Evolutionary conservation across 37 sponge, comb jelly and placozoan genomes (phyloP).

Genomic region (Lycopodina hypogea): DNA sequence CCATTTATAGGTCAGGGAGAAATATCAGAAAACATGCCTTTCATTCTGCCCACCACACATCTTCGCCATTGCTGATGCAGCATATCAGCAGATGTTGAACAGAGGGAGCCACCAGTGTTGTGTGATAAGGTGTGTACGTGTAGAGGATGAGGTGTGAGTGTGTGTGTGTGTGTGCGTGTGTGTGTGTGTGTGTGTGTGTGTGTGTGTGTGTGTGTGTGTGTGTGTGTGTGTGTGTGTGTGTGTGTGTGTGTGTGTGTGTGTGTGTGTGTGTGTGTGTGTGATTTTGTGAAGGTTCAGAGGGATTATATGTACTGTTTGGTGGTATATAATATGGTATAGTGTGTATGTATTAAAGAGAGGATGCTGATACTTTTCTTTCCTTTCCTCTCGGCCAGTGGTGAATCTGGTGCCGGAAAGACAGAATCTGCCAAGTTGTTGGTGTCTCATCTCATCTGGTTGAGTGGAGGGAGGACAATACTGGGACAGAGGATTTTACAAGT

Average conservation of each 20-base stretch:
- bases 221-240: too few relatives aligned
- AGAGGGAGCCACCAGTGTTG: constrained; percentile 63
- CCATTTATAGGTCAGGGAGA: background rate
- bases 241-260: too few relatives aligned
- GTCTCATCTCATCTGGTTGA: constrained; percentile 59
- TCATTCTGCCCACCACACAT: constrained; percentile 64
- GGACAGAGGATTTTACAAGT: constrained; percentile 84
- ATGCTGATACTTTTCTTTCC: too few relatives aligned
- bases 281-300: too few relatives aligned
- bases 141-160: background rate
- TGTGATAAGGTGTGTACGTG: constrained; percentile 62
- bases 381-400: constrained; percentile 50
- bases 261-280: too few relatives aligned
- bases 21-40: background rate
- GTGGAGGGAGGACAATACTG: constrained; percentile 36
- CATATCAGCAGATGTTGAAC: constrained; percentile 62
- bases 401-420: constrained; percentile 87
- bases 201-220: background rate
- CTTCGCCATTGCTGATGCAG: constrained; percentile 61
- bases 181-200: background rate
- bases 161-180: background rate
- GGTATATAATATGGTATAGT: too few relatives aligned
- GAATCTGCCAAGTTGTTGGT: constrained; percentile 73
- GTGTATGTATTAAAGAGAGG: too few relatives aligned
- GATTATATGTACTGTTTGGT: too few relatives aligned